Evolutionary conservation across 2,113 vertebrate genomes (phyloP).

Genomic region (Stercorarius parasiticus): DNA sequence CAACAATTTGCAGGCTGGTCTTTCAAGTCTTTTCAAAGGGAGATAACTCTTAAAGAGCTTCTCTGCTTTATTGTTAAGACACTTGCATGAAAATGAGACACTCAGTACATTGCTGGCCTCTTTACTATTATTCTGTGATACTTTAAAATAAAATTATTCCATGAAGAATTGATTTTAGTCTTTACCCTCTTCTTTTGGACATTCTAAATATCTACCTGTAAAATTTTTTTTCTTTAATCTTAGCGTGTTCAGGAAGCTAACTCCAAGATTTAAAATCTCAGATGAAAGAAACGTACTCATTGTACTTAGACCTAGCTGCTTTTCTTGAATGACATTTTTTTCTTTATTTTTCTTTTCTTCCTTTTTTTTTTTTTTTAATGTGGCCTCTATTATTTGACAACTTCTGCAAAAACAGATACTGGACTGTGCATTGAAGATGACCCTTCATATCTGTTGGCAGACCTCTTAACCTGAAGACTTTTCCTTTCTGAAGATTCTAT

Average conservation of each 20-base stretch:
- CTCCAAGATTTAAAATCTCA: not conserved
- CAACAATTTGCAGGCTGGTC: not conserved
- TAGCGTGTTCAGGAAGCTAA: not conserved
- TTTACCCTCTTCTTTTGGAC: not conserved
- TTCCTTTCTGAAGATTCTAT: not conserved
- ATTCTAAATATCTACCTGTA: not conserved
- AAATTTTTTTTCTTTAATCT: not conserved
- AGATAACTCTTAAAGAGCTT: not conserved
- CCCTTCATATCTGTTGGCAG: not conserved
- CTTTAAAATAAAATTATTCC: not conserved
- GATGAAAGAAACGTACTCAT: not conserved
- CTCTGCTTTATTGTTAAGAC: not conserved
- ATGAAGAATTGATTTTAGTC: not conserved
- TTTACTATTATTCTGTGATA: not conserved
- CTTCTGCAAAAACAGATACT: not conserved
- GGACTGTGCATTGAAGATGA: not conserved
- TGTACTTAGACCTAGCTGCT: not conserved
- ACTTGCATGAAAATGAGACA: not conserved
- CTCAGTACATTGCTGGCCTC: not conserved
- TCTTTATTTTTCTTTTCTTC: not conserved
- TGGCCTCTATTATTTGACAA: not conserved
- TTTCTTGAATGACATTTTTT: not conserved
- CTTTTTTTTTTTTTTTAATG: not conserved
- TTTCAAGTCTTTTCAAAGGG: constrained; percentile 36
- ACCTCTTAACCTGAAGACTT: not conserved